phyloP scores from a whole-genome alignment of 2,113 vertebrate genomes.

The Probosciger aterrimus region DNA sequence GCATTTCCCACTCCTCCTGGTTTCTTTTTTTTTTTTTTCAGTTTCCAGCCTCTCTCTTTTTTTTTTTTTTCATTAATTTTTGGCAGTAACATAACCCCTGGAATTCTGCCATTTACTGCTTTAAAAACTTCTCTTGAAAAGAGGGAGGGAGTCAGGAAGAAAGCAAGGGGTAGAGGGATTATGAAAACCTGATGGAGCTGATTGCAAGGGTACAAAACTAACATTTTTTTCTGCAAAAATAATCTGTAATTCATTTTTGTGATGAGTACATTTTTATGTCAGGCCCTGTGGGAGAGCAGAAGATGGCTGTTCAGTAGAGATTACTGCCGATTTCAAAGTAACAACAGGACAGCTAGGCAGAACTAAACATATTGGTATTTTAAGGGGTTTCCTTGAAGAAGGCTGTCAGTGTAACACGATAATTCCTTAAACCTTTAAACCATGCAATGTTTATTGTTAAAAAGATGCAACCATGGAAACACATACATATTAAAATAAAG shows the following conservation, averaged over 20 bases:
- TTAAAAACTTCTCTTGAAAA: conserved; percentile 3
- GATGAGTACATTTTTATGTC: background rate
- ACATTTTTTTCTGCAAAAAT: background rate
- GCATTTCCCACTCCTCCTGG: background rate
- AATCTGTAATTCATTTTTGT: background rate
- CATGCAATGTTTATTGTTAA: background rate
- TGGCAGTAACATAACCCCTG: conserved; percentile 36
- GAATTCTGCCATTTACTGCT: conserved; percentile 29
- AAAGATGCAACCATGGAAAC: conserved; percentile 12
- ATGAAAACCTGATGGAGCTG: background rate
- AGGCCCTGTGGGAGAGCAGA: background rate
- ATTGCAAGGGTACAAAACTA: background rate
- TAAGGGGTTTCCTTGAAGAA: background rate
- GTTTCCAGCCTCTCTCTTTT: background rate
- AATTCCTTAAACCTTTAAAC: conserved; percentile 6
- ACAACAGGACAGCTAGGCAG: background rate
- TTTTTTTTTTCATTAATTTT: conserved; percentile 39
- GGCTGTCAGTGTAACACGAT: background rate
- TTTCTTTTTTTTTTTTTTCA: background rate
- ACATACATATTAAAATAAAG: background rate
- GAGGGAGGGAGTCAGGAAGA: background rate
- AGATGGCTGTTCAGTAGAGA: background rate
- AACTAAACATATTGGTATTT: background rate
- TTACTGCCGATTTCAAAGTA: background rate
- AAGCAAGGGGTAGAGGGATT: background rate